Evolutionary conservation across 2,113 vertebrate genomes (phyloP).

Genomic region (Columbina picui): DNA sequence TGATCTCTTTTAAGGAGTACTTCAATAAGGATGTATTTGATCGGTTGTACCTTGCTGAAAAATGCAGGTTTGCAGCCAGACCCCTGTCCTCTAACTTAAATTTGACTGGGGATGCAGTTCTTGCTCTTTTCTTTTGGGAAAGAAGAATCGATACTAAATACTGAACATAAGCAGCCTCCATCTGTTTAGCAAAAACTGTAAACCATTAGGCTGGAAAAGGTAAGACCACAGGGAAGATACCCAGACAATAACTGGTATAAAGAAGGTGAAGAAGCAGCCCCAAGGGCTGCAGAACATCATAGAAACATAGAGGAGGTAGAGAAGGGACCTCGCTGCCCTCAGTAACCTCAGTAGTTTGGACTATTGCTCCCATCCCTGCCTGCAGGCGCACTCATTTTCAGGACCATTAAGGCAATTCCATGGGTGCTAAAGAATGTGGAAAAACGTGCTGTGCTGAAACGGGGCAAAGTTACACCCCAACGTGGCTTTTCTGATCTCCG

Average conservation of each 20-base stretch:
- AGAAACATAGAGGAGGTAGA: background rate
- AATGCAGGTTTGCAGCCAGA: background rate
- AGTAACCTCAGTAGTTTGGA: background rate
- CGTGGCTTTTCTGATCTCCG: background rate
- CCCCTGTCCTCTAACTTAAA: background rate
- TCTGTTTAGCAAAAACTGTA: background rate
- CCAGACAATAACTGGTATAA: background rate
- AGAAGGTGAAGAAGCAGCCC: background rate
- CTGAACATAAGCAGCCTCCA: background rate
- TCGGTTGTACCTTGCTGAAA: background rate
- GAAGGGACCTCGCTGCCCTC: background rate
- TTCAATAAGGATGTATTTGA: background rate
- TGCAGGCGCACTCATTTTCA: background rate
- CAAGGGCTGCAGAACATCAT: background rate
- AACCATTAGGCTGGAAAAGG: background rate
- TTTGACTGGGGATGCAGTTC: background rate
- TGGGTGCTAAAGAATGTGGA: slow-evolving; percentile 14
- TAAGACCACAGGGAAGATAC: background rate
- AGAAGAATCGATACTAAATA: background rate
- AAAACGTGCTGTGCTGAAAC: background rate
- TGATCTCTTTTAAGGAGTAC: background rate
- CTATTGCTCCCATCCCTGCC: background rate
- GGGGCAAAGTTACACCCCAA: background rate
- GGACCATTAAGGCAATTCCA: background rate
- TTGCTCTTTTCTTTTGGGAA: background rate